Base-by-base conservation (phyloP, 2,113 vertebrate species). In the Malurus cyaneus region DNA sequence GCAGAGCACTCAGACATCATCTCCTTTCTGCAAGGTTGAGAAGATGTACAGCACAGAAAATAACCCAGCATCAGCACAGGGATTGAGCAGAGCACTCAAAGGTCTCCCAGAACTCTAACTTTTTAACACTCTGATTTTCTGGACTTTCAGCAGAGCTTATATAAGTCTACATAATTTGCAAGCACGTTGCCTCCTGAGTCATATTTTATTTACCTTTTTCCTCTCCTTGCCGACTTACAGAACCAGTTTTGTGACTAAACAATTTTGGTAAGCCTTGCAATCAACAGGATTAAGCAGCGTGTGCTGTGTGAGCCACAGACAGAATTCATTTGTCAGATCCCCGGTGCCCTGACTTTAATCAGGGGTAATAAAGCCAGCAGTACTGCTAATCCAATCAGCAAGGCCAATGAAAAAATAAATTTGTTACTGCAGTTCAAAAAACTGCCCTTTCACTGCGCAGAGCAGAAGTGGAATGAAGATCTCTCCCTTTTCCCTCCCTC, bases 381-480 rank as follows among this genome's bases (percentile, higher is more conserved):
- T 61, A 76, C 11, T 95, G 88, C 93, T 97, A 97, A 97, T 96
- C 96, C 97, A 97, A 96, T 97, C 95, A 96, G 91, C 86, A 80
- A 67, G 86, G 80, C 54, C 53, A 96, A 94, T 71, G 84, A 94
- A 95, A 96, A 89, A 94, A 91, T 80, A 90, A 89, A 97, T 97
- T 95, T 73, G 86, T 78, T 93, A 93, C 95, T 80, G 88, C 84
- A 95, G 94, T 97, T 97, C 91, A 69, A 67, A 67, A 90, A 96
- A 23, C 72, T 93, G 77, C 42, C 60, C 60, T 80, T 88, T 66
- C 52, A 18, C 53, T 50, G 20, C 54, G 85, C 87, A 88, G 86
- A 79, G 92, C 95, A 93, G 81, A 96, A 94, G 77, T 18, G 52
- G 93, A 89, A 78, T 71, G 83, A 32, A 92, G 80, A 88, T n/a